phyloP scores from a whole-genome alignment of 1,140 invertebrate species.

The Brachionus rotundiformis region DNA sequence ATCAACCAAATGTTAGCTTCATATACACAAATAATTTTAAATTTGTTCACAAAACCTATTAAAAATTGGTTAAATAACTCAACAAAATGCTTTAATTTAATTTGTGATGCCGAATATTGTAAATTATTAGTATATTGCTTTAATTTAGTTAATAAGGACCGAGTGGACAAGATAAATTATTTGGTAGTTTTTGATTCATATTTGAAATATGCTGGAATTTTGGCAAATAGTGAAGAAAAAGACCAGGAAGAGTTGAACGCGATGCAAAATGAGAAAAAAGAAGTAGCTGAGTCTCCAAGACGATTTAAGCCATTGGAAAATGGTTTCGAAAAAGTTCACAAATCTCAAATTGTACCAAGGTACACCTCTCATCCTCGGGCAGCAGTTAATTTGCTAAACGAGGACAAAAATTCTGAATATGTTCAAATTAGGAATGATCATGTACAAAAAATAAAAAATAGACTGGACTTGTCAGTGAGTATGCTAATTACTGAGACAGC shows the following conservation, averaged over 20 bases:
- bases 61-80: neutral
- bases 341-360: slow-evolving; percentile 7
- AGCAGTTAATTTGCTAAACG: neutral
- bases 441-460: slow-evolving; percentile 29
- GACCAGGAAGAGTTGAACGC: neutral
- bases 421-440: slow-evolving; percentile 29
- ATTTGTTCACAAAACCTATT: neutral
- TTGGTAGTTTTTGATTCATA: neutral
- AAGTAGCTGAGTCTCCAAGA: neutral
- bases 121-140: neutral
- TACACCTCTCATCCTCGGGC: slow-evolving; percentile 1
- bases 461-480: slow-evolving; percentile 15
- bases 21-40: neutral
- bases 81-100: neutral
- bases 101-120: neutral
- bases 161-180: neutral
- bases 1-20: neutral
- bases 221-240: slow-evolving; percentile 15
- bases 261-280: neutral
- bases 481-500: slow-evolving; percentile 31
- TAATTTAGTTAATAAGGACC: neutral
- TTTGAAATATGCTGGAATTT: slow-evolving; percentile 11
- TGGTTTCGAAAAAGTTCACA: slow-evolving; percentile 16
- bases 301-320: neutral
- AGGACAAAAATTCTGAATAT: neutral